Evolutionary conservation across 2,888 invertebrate genomes (phyloP).

Genomic region (Cosmia pyralina): DNA sequence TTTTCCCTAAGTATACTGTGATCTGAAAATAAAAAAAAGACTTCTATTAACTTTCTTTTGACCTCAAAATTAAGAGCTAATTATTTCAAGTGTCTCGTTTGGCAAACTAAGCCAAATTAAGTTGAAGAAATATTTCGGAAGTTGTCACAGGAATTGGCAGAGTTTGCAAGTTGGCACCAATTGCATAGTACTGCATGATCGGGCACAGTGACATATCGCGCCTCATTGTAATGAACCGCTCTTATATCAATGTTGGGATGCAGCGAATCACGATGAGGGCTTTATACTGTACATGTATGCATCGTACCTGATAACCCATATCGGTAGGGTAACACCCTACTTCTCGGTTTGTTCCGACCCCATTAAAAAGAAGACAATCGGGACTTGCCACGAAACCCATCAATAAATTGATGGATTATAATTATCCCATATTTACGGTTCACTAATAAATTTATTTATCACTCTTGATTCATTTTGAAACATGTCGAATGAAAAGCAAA

Average conservation of each 20-base stretch:
- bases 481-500: background rate
- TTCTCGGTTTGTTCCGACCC: background rate
- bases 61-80: conserved; percentile 7
- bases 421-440: background rate
- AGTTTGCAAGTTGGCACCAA: conserved; percentile 38
- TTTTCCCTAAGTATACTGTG: conserved; percentile 97
- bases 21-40: conserved; percentile 89
- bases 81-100: conserved; percentile 43
- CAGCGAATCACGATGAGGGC: conserved; percentile 4
- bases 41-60: background rate
- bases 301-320: background rate
- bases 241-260: conserved; percentile 15
- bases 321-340: background rate
- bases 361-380: background rate
- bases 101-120: conserved; percentile 36
- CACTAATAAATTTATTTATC: background rate
- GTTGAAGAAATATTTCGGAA: conserved; percentile 37
- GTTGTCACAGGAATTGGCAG: conserved; percentile 49
- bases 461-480: background rate
- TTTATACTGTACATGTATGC: background rate
- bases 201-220: conserved; percentile 11
- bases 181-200: conserved; percentile 12
- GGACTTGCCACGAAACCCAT: background rate
- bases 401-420: background rate
- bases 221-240: conserved; percentile 15